Evolutionary conservation across 1,140 invertebrate genomes (phyloP).

Genomic region (Drosophila kohkoa): DNA sequence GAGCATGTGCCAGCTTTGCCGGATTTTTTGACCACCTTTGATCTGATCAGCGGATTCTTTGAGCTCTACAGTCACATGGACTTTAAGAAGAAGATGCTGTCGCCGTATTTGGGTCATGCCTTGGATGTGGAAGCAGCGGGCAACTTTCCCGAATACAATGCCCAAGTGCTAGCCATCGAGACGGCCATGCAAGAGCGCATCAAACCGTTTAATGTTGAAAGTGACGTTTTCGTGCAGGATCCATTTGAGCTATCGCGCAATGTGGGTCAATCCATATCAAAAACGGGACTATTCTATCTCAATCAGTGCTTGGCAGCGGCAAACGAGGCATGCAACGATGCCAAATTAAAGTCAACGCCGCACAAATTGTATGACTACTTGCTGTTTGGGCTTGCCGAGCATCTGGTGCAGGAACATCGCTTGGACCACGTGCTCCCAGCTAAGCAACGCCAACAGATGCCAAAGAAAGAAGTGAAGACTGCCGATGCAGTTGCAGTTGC

Average conservation of each 20-base stretch:
- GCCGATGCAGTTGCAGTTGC: too few relatives aligned
- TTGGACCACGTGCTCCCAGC: constrained; percentile 4
- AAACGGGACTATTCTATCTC: constrained; percentile 56
- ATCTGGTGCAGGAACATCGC: constrained; percentile 22
- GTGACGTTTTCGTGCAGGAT: constrained; percentile 70
- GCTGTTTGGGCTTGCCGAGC: constrained; percentile 58
- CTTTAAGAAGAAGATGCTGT: constrained; percentile 58
- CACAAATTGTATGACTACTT: constrained; percentile 59
- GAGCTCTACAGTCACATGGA: constrained; percentile 58
- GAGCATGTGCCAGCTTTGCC: constrained; percentile 34
- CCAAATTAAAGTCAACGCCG: constrained; percentile 14
- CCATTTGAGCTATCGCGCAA: constrained; percentile 70
- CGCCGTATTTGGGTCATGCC: constrained; percentile 60
- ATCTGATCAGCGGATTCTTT: constrained; percentile 67
- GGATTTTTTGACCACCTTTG: constrained; percentile 22
- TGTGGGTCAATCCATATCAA: constrained; percentile 59
- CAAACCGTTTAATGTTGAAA: constrained; percentile 50
- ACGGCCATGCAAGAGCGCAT: constrained; percentile 19
- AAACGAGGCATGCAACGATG: constrained; percentile 32
- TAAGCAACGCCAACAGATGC: constrained; percentile 28
- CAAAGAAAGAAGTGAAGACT: too few relatives aligned
- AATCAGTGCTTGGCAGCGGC: constrained; percentile 55
- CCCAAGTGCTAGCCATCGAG: constrained; percentile 50
- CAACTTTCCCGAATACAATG: constrained; percentile 60
- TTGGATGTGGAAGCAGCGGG: constrained; percentile 42